These are phyloP conservation scores for Semotilus atromaculatus DNA, from an alignment of 2,797 vertebrate genomes.

Conservation along the genomic window DNA sequence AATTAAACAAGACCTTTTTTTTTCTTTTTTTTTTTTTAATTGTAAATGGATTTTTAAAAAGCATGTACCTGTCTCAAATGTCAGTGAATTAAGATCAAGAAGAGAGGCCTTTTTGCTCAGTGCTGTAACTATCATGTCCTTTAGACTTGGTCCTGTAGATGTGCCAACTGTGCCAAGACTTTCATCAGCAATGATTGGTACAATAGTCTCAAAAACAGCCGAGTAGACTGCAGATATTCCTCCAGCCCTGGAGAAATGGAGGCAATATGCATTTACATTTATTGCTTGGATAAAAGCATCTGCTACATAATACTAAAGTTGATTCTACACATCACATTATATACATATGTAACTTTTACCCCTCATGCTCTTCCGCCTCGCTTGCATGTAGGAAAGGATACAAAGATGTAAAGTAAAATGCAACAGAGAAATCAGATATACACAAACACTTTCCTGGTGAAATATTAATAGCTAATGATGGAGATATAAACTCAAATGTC, in stretches of 20 bases:
- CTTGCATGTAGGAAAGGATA: constrained; percentile 73
- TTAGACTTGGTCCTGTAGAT: constrained; percentile 73
- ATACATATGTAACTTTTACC: constrained; percentile 79
- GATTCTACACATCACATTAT: constrained; percentile 17
- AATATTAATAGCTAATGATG: background rate
- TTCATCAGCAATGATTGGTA: constrained; percentile 75
- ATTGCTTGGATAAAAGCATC: too few species aligned
- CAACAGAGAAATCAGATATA: background rate
- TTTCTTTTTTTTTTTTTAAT: background rate
- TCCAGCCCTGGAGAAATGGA: constrained; percentile 74
- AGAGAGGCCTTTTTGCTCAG: constrained; percentile 84
- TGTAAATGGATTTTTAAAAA: too few species aligned
- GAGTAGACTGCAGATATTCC: constrained; percentile 82
- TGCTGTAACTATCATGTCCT: constrained; percentile 81
- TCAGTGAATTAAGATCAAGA: constrained; percentile 83
- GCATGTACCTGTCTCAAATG: constrained; percentile 76
- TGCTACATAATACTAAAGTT: too few species aligned
- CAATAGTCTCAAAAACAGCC: constrained; percentile 80
- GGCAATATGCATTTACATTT: background rate
- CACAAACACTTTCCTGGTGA: background rate
- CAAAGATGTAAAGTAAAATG: constrained; percentile 39
- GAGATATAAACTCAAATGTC: background rate
- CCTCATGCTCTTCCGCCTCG: constrained; percentile 83
- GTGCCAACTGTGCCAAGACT: constrained; percentile 59
- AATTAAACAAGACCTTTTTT: background rate